These are phyloP conservation scores for Callocephalon fimbriatum DNA, from an alignment of 2,113 vertebrate genomes.

Conservation along the genomic window DNA sequence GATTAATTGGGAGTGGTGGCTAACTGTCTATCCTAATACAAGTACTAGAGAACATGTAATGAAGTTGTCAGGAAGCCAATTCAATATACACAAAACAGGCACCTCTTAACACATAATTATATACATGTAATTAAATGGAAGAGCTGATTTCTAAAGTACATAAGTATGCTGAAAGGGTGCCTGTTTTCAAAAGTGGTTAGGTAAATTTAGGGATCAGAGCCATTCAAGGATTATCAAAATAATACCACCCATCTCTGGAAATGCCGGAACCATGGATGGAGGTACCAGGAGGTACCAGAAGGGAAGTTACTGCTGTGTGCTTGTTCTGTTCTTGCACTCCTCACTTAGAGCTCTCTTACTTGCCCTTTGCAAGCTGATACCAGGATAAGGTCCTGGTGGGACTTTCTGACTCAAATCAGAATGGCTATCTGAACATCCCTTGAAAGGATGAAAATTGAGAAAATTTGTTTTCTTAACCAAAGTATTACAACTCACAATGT, in stretches of 20 bases:
- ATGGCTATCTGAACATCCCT: not conserved
- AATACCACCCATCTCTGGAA: not conserved
- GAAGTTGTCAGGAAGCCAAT: not conserved
- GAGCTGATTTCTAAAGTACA: not conserved
- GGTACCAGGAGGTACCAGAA: not conserved
- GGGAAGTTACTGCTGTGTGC: not conserved
- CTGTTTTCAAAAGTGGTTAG: not conserved
- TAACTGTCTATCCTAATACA: not conserved
- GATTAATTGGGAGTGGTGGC: not conserved
- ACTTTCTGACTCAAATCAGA: not conserved
- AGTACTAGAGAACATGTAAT: not conserved
- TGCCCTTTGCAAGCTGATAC: not conserved
- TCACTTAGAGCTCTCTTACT: not conserved
- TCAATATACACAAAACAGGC: not conserved
- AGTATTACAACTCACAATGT: not conserved
- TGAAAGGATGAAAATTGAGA: accelerated
- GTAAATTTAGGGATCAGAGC: not conserved
- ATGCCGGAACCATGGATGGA: accelerated
- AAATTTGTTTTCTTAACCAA: not conserved
- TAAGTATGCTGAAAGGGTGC: not conserved
- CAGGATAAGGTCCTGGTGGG: no score
- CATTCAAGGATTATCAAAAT: not conserved
- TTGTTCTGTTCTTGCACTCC: not conserved
- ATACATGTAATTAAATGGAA: not conserved
- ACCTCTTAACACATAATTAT: not conserved